Evolutionary conservation across 2,797 vertebrate genomes (phyloP), one percentile per base, ranked within the genome.

Genomic region (Ctenosaura bakeri): DNA sequence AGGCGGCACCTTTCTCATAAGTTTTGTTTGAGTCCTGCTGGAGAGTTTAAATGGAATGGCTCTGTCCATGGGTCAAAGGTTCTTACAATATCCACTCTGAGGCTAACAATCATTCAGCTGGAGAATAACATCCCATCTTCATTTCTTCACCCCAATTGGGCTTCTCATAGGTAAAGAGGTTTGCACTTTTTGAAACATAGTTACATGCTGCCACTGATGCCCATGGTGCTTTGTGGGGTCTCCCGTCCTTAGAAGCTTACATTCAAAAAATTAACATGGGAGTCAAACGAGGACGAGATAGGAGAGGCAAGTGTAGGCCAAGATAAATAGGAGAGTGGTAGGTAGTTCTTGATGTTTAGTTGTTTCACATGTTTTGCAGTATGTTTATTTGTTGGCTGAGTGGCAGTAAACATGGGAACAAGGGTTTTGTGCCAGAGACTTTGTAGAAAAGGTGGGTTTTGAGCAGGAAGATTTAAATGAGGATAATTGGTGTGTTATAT

Each of bases 111-210:
- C 95, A 98, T 99, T 92, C 99, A 99, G 96, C 96, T 99, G 87
- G 99, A 99, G 96, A 99, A 98, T 92, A 99, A 98, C 82, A 98
- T 99, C 88, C 99, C 99, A 0, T 98, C 98, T 0, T 98, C 99
- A 0, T 99, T 99, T 81, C 98, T 99, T 96, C 99, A 99, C 94
- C 99, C 98, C 10, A 99, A 99, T 96, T 99, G 99, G 99, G 98
- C 99, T 32, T 99, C 99, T 0, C 99, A 99, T 97, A 98, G 99
- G 99, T 99, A 97, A 97, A 88, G 76, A 29, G 84, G 77, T 73
- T 18, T 71, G 8, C 35, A 59, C 1, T 81, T 71, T 90, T 62
- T 38, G 26, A 29, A 10, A 78, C 12, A 3, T 78, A 42, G 22
- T 14, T 73, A 56, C 35, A 6, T 69, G 14, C 59, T 38, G 54